Percentiles rank a stretch among this genome's conserved stretches.
phyloP scores from a whole-genome alignment of 2,113 vertebrate species.

The Ochotona princeps region DNA sequence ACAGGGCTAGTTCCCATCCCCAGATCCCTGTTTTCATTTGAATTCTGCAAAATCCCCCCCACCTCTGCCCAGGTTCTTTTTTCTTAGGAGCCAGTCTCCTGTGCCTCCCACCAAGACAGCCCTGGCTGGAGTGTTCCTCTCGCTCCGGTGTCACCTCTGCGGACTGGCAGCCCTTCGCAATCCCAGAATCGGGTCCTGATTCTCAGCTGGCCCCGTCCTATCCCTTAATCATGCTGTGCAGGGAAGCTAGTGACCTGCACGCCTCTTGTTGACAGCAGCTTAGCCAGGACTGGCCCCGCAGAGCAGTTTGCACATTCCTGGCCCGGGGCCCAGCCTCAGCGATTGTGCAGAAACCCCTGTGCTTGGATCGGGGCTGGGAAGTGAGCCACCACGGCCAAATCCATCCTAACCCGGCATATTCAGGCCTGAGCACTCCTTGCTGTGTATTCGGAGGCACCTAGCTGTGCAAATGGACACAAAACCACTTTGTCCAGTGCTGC shows the following conservation, averaged over 20 bases:
- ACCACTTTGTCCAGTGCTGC: not conserved
- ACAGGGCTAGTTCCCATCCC: not conserved
- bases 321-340: not conserved
- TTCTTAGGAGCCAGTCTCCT: not conserved
- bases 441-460: not conserved
- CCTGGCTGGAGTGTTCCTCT: not conserved
- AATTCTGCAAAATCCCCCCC: not conserved
- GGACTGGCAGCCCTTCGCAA: not conserved
- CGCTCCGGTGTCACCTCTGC: not conserved
- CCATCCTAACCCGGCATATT: not conserved
- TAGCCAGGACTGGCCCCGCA: not conserved
- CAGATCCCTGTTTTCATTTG: not conserved
- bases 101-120: too few relatives aligned
- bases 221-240: not conserved
- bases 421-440: not conserved
- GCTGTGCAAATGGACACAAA: not conserved
- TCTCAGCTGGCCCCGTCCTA: not conserved
- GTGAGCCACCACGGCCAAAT: not conserved
- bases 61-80: not conserved
- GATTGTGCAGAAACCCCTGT: accelerated
- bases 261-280: not conserved
- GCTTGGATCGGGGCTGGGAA: not conserved
- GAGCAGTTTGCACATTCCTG: not conserved
- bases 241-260: not conserved
- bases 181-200: not conserved